These are phyloP conservation scores for Achlya flavicornis DNA, from an alignment of 2,888 invertebrate species.

Conservation along the genomic window DNA sequence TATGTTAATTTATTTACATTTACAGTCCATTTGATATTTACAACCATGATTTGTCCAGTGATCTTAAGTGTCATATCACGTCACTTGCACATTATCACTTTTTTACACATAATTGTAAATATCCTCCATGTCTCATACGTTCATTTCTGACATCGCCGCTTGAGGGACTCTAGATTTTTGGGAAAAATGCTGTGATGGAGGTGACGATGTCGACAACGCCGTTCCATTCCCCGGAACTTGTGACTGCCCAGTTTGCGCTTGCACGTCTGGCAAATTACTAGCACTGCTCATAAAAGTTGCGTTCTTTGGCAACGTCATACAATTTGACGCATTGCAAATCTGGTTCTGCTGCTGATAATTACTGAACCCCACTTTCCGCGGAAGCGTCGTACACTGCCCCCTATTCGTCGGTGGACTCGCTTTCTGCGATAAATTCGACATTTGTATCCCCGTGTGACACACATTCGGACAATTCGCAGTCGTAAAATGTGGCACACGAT, in stretches of 20 bases:
- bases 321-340: conserved; percentile 76
- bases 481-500: conserved; percentile 77
- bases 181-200: conserved; percentile 68
- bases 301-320: conserved; percentile 86
- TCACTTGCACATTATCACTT: conserved; percentile 46
- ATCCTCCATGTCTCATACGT: conserved; percentile 90
- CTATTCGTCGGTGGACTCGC: conserved; percentile 73
- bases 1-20: conserved; percentile 57
- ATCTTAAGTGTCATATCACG: conserved; percentile 53
- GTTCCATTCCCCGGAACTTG: conserved; percentile 74
- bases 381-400: conserved; percentile 77
- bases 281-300: conserved; percentile 77
- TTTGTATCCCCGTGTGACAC: conserved; percentile 85
- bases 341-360: conserved; percentile 71
- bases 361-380: conserved; percentile 77
- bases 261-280: conserved; percentile 77
- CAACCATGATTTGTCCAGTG: conserved; percentile 74
- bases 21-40: conserved; percentile 67
- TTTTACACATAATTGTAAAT: conserved; percentile 84
- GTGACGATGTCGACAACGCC: conserved; percentile 68
- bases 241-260: conserved; percentile 76
- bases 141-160: conserved; percentile 94
- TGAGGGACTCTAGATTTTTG: conserved; percentile 87
- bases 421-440: conserved; percentile 76
- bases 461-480: conserved; percentile 81